Conservation (phyloP, 2,888 invertebrate species). For the Habroteleia sp. region DNA sequence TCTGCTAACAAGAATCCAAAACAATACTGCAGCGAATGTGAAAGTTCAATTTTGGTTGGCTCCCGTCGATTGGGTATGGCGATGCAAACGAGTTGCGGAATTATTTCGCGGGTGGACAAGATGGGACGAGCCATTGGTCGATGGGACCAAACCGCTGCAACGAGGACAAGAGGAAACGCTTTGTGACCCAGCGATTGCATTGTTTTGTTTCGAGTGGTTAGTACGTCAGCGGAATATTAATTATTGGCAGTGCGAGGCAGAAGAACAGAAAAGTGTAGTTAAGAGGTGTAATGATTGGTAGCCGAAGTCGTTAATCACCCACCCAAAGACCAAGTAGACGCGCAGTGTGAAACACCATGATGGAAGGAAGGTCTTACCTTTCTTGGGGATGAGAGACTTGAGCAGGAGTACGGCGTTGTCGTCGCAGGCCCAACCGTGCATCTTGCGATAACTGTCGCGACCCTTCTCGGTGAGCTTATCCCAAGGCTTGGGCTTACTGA, state of each 20-base stretch:
- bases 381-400: conserved; percentile 98
- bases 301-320: conserved; percentile 19
- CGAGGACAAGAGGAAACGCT: conserved; percentile 56
- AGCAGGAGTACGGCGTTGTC: conserved; percentile 98
- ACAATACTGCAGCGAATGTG: conserved; percentile 33
- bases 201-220: conserved; percentile 71
- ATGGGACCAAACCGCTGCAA: conserved; percentile 55
- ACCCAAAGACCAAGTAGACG: conserved; percentile 28
- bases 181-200: conserved; percentile 65
- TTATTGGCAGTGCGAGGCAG: conserved; percentile 78
- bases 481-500: conserved; percentile 99
- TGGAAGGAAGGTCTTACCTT: conserved; percentile 87
- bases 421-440: conserved; percentile 99
- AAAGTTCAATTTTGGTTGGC: conserved; percentile 37
- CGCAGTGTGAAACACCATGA: conserved; percentile 48
- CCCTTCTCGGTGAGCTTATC: conserved; percentile 99
- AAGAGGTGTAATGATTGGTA: conserved; percentile 51
- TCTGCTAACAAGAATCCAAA: conserved; percentile 44
- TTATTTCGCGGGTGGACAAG: conserved; percentile 21
- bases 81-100: conserved; percentile 23
- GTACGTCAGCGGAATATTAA: conserved; percentile 76
- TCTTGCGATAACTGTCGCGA: conserved; percentile 98
- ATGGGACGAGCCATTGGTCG: neutral
- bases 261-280: conserved; percentile 65
- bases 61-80: conserved; percentile 21